Evolutionary conservation across 2,888 invertebrate species (phyloP), one percentile per base, ranked within the genome.

Genomic region (Drosophila neutralis): DNA sequence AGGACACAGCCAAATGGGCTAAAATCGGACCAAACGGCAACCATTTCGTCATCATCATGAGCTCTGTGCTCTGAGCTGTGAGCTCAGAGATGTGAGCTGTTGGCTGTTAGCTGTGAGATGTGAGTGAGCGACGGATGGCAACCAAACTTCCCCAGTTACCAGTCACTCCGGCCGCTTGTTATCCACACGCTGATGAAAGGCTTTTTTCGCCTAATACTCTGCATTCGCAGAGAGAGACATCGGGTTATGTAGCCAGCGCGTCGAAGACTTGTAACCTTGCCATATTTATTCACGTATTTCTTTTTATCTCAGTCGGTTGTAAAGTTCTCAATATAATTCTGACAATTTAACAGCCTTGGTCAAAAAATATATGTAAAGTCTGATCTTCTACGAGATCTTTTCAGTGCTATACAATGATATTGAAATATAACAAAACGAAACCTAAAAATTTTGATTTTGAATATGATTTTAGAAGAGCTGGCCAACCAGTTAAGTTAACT

Each of bases 121-220:
- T 74, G 70, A 76, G 73, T 81, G 82, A 82, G 69, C 75, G 80
- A 70, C 75, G 75, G 67, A 65, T 76, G 52, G 62, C 68, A 68
- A 33, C 75, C 74, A 65, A 70, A 61, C 54, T 68, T 51, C 40
- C 45, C 53, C 62, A 79, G 83, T 76, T 84, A 67, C 69, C 67
- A 60, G 72, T 68, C 56, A 54, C 51, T 42, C 77, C 36, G 54
- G 71, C 72, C 78, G 76, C 87, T 85, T 84, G 85, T 85, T 84
- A 85, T 84, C 84, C 85, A 87, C 77, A 76, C 83, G 69, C 81
- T 87, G 85, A 83, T 87, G 85, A 84, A 84, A 84, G 81, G 72
- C 79, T 24, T 59, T 64, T 74, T 65, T 65, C 42, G 52, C 35
- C 7, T 27, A 18, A 65, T 78, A 65, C 76, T 45, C 76, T 58